A percentile compares a stretch with the other conserved stretches of the same genome.
Evolutionary conservation across 2,888 invertebrate genomes (phyloP).

Genomic region (Parochlus steinenii): DNA sequence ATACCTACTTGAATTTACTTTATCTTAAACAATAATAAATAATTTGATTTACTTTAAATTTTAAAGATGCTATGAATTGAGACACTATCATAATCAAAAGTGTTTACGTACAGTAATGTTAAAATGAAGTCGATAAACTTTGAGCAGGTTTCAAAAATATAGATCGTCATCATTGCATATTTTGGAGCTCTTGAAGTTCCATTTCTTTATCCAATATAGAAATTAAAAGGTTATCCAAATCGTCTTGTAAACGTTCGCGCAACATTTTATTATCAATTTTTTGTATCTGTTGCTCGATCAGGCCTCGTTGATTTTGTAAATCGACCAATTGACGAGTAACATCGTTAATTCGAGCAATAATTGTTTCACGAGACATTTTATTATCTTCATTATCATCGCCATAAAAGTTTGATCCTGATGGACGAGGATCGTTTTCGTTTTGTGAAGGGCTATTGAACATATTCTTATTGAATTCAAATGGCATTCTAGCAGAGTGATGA

Average conservation of each 20-base stretch:
- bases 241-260: constrained; percentile 66
- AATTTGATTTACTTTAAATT: no score
- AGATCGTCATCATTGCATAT: not conserved
- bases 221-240: constrained; percentile 58
- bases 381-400: not conserved
- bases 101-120: not conserved
- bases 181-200: constrained; percentile 30
- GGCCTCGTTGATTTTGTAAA: constrained; percentile 51
- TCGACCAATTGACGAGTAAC: constrained; percentile 58
- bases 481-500: constrained; percentile 17
- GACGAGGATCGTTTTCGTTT: constrained; percentile 14
- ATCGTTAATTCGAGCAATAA: constrained; percentile 49
- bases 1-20: no score
- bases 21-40: no score
- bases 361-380: constrained; percentile 32
- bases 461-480: constrained; percentile 25
- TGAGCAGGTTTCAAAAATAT: not conserved
- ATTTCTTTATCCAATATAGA: constrained; percentile 67
- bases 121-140: not conserved
- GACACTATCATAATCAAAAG: no score
- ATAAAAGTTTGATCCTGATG: constrained; percentile 9
- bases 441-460: constrained; percentile 21
- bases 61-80: no score
- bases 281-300: constrained; percentile 68
- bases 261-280: constrained; percentile 73